Evolutionary conservation across 2,113 vertebrate species (phyloP), one percentile per base, ranked within the genome.

Genomic region (Micromys minutus): DNA sequence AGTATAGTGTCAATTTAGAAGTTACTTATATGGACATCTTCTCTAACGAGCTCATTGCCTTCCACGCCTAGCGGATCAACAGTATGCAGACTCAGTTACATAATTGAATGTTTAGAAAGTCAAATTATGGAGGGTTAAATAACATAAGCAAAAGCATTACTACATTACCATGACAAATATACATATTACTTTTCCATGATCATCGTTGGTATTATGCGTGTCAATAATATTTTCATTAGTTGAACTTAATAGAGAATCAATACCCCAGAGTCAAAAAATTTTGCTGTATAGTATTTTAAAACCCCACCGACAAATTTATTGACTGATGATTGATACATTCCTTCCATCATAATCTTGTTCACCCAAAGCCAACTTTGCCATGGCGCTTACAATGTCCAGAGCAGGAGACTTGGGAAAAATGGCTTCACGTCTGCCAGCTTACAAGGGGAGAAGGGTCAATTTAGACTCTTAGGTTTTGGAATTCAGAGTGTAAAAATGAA

Each of bases 11-110:
- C 67, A 77, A 61, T 91, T 83, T 26, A 83, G 21, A 87, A 65
- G n/a, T 89, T 89, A 81, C 80, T 89, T 95, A 57, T 36, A 29
- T 76, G 3, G 26, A 93, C 45, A 63, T 59, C n/a, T 81, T 80
- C 10, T 55, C 55, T 59, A 59, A n/a, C 22, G 7, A 81, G 36
- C 3, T 29, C 22, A 39, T 88, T 36, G 79, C 74, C 76, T 55
- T 86, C 52, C 36, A 76, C 47, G 77, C 7, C 42, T 84, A 92
- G 81, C n/a, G 17, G 3, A 50, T 1, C 75, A 10, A 69, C 19
- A 74, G 6, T 1, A n/a, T 36, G 19, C 19, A 85, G 50, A 90
- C 36, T 59, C 31, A 61, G 26, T 72, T 61, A 8, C 92, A 65
- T 85, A 72, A 85, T 26, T 45, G 5, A n/a, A 47, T 55, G 29